Base-by-base conservation (phyloP, 2,797 vertebrate species). In the Sebastes melanostomus region DNA sequence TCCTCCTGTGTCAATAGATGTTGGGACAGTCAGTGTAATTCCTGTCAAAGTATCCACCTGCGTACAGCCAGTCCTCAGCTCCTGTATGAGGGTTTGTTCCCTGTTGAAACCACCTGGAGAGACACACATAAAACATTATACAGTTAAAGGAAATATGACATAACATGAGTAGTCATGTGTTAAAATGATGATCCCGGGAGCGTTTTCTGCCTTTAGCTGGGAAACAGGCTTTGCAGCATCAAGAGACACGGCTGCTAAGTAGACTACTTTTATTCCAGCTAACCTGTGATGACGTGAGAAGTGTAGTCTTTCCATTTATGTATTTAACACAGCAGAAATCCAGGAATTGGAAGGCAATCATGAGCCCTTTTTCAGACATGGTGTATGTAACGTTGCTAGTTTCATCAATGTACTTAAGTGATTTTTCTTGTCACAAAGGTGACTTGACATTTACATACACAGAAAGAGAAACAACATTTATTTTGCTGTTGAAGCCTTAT, bases 1-100 rank as follows among this genome's bases (percentile, higher is more conserved):
- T 75, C 84, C 65, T 54, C 84, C 63, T 24, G 18, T 13, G 93
- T 98, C 97, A 99, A 94, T 98, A 99, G 93, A 99, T 98, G 93
- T 97, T 95, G 68, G 97, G 98, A 94, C 97, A 97, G 94, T 97
- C 96, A 29, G 96, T 95, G 95, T 97, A 98, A 77, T 96, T 97
- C 91, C 98, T 97, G 88, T 99, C 98, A 87, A 99, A 99, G 95
- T 99, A 99, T 86, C 97, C 97, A 68, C 98, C 97, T 10, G 95
- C 93, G 89, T 98, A 99, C 62, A 98, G 91, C 98, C 98, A 99
- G 77, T 99, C 98, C 68, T 97, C 92, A 0, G 95, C 93, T 86
- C 97, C 96, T 5, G 96, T 98, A 78, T 98, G 93, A 5, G 96
- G 97, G 92, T 99, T 99, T 60, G 89, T 95, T 88, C 97, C 97